Base-by-base conservation (phyloP, 92 coral and sea anemone species). In the Palythoa caribaeorum region DNA sequence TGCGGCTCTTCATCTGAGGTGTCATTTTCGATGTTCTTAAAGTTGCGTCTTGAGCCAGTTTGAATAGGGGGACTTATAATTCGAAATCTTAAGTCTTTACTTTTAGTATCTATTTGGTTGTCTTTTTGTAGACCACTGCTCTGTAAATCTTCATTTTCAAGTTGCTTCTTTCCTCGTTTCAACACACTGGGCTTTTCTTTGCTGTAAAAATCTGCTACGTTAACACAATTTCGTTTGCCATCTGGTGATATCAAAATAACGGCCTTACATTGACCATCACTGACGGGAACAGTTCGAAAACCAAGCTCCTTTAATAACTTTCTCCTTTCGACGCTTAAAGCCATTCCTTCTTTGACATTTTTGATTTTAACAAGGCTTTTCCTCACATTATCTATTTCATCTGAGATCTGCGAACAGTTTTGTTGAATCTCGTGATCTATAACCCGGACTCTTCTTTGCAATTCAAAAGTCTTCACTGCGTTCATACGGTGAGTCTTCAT, bases 331-430 rank as follows among this genome's bases (percentile, higher is more conserved):
- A 93, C 96, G 47, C 98, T 94, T 6, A 94, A 77, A 6, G 94
- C 96, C 15, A 87, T 69, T 54, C 88, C 94, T 14, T 88, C 90
- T 83, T 93, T 93, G 15, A 94, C 91, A 36, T 83, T 90, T 59
- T 93, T 94, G 21, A 94, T 91, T 54, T 87, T 92, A 72, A 39
- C 81, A 48, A 94, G 85, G 77, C 90, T 95, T 79, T 93, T 92
- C 7, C 93, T 92, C 50, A 95, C 94, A 4, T 94, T 96, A 79
- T 93, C 96, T 44, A 95, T 95, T 83, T 95, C 96, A 79, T 95
- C 96, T 57, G 96, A 95, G 73, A 95, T 91, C 79, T 91, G 95
- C 2, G 89, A 91, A 83, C 92, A 92, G 80, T 91, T 95, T 10
- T 72, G 96, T 48, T 93, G 86, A 10, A 88, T 89, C 73, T 95